Evolutionary conservation across 2,113 vertebrate genomes (phyloP).

Genomic region (Notiomystis cincta): DNA sequence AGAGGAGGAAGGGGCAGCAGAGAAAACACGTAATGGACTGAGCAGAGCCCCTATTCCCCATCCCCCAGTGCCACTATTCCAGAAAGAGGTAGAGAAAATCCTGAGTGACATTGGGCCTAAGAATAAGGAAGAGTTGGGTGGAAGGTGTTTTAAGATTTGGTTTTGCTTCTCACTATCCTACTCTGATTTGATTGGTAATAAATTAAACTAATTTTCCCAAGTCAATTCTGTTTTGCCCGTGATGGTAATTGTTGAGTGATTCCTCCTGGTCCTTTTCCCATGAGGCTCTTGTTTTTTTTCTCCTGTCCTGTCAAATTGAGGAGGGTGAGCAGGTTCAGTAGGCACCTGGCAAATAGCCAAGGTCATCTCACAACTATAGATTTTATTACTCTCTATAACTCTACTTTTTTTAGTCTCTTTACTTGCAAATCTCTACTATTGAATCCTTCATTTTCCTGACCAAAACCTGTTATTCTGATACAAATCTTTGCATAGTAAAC

Average conservation of each 20-base stretch:
- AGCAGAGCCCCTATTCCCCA: accelerated
- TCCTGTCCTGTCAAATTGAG: neutral
- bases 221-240: accelerated
- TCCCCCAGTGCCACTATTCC: accelerated
- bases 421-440: neutral
- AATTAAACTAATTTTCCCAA: neutral
- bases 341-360: accelerated
- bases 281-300: accelerated
- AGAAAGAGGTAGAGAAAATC: neutral
- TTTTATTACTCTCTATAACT: neutral
- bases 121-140: neutral
- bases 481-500: accelerated
- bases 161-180: neutral
- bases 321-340: neutral
- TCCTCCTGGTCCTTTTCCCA: neutral
- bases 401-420: neutral
- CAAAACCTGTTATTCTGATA: neutral
- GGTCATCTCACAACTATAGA: accelerated
- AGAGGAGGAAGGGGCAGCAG: neutral
- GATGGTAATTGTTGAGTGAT: accelerated
- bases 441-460: neutral
- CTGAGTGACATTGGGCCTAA: accelerated
- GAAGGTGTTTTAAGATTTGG: neutral
- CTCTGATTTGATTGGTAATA: neutral
- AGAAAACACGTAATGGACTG: accelerated